Evolutionary conservation across 2,113 vertebrate genomes (phyloP).

Genomic region (Helogale parvula): DNA sequence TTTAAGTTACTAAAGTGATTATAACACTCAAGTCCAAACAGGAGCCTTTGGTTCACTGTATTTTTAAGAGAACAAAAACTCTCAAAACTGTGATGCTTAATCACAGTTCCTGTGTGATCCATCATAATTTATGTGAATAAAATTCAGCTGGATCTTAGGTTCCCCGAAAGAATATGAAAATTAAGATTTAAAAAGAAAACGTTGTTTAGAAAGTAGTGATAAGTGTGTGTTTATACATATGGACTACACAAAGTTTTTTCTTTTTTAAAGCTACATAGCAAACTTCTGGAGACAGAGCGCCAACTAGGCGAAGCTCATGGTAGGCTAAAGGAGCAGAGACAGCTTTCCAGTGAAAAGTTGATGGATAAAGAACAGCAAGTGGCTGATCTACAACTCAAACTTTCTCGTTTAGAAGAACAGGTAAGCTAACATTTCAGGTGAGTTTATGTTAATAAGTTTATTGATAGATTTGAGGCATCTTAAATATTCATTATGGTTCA

Average conservation of each 20-base stretch:
- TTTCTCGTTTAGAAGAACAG: constrained; percentile 96
- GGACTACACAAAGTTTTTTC: neutral
- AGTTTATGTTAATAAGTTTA: neutral
- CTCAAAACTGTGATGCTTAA: constrained; percentile 16
- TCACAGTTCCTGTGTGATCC: neutral
- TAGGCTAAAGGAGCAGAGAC: constrained; percentile 98
- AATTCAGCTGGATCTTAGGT: neutral
- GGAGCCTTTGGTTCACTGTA: neutral
- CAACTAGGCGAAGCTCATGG: constrained; percentile 97
- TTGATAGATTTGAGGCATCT: neutral
- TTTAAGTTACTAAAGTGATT: constrained; percentile 31
- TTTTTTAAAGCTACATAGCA: constrained; percentile 91
- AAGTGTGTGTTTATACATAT: neutral
- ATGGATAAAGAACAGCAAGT: constrained; percentile 98
- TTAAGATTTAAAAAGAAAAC: neutral
- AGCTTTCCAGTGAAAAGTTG: constrained; percentile 97
- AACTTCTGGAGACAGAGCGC: constrained; percentile 95
- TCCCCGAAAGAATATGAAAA: neutral
- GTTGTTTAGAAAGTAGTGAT: neutral
- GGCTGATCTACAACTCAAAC: constrained; percentile 95
- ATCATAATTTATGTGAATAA: constrained; percentile 27
- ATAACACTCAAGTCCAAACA: neutral
- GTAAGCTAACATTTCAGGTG: constrained; percentile 80
- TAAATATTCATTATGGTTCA: neutral
- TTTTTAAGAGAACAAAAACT: neutral